Conservation (phyloP, 2,888 invertebrate genomes). For the Osedax frankpressi region DNA sequence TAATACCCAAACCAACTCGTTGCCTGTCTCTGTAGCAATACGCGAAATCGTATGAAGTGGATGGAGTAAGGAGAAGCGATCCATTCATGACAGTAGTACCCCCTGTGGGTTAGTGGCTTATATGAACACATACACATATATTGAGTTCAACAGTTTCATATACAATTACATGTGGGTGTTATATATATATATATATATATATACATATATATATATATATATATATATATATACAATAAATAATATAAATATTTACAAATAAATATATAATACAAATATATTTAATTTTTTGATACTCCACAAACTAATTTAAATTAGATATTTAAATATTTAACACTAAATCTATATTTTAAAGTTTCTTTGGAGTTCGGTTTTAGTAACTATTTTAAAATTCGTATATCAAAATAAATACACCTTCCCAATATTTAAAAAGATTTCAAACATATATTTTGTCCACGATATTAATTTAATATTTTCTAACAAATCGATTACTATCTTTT, state of each 20-base stretch:
- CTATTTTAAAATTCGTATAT: too few relatives aligned
- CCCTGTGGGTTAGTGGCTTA: background rate
- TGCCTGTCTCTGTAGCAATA: slow-evolving; percentile 11
- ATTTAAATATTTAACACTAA: too few relatives aligned
- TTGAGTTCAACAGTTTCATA: background rate
- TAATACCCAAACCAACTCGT: too few relatives aligned
- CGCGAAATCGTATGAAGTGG: slow-evolving; percentile 27
- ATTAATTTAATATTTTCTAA: too few relatives aligned
- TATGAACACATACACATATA: background rate
- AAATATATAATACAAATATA: background rate
- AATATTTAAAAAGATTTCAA: too few relatives aligned
- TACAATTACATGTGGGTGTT: too few relatives aligned
- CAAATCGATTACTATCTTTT: too few relatives aligned
- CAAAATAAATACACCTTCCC: too few relatives aligned
- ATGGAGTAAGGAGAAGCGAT: slow-evolving; percentile 30
- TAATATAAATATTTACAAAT: background rate
- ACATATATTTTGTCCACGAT: too few relatives aligned
- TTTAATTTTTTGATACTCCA: background rate
- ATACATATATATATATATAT: background rate
- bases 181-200: background rate
- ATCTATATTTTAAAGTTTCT: too few relatives aligned
- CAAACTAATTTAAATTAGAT: too few relatives aligned
- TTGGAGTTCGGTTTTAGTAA: too few relatives aligned
- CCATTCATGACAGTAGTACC: slow-evolving; percentile 32
- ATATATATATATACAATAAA: background rate